Conservation (phyloP, 2,797 vertebrate genomes). For the Melopsittacus undulatus region DNA sequence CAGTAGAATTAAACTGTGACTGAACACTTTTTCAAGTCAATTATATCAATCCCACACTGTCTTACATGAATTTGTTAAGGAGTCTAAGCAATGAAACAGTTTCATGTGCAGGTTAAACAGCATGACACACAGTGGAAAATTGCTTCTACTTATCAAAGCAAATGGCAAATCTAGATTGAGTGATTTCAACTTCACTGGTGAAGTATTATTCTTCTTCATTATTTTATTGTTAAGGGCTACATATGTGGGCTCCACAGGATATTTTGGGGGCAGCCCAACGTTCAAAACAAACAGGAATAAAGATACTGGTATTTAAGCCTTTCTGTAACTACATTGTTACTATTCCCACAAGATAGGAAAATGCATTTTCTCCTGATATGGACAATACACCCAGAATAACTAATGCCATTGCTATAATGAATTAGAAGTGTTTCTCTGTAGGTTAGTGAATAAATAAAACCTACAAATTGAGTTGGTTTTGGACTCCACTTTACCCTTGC, state of each 20-base stretch:
- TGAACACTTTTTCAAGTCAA: not conserved
- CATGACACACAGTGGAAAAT: not conserved
- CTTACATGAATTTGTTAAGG: not conserved
- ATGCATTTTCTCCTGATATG: not conserved
- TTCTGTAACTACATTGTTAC: not conserved
- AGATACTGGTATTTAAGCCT: not conserved
- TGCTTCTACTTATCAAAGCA: not conserved
- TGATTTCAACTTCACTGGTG: not conserved
- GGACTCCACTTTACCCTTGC: not conserved
- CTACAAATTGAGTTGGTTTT: not conserved
- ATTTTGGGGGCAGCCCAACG: not conserved
- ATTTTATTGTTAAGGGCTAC: not conserved
- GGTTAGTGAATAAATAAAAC: not conserved
- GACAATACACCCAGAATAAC: not conserved
- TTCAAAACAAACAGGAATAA: not conserved
- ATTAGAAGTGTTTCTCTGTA: not conserved
- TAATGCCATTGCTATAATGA: not conserved
- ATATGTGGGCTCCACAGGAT: not conserved
- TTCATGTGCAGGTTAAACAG: not conserved
- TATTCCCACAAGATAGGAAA: not conserved
- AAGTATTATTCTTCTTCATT: not conserved
- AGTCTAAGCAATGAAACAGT: not conserved
- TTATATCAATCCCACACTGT: not conserved
- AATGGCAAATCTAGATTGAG: not conserved
- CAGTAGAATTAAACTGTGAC: constrained; percentile 1